Evolutionary conservation across 2,797 vertebrate species (phyloP), one percentile per base, ranked within the genome.

Genomic region (Carduelis carduelis): DNA sequence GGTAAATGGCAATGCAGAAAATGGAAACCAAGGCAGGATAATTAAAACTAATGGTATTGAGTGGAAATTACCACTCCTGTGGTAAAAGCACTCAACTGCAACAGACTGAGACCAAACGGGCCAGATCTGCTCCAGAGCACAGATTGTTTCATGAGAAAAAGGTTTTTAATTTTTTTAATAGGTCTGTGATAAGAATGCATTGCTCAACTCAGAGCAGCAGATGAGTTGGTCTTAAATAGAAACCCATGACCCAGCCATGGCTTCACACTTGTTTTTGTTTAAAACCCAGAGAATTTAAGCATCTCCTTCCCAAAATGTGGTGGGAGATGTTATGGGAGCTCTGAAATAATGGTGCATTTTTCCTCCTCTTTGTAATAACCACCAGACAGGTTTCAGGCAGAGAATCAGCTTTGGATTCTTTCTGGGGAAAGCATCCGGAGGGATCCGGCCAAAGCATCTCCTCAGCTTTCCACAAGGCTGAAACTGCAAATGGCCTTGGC

Each of bases 41-140:
- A 95, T 95, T 95, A 94, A 95, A 93, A 96, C 72, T 93, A 94
- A 90, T 72, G 65, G 76, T n/a, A 81, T 50, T 28, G 41, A 95
- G 69, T 93, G 83, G 85, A 91, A 95, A 94, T 95, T 61, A 86
- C 72, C 91, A 83, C 76, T 97, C 61, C 56, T 93, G 91, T 94
- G 83, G 80, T 78, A 69, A 93, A 90, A 93, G 90, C 91, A 83
- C 83, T 96, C 65, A 90, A 2, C 39, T 65, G 50, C 34, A 94
- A 88, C 60, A 68, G 8, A 37, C 8, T 8, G 50, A 86, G 91
- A 88, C 93, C 57, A 85, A 91, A 89, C 5, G 43, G 76, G 75
- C 16, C 69, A 90, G 69, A 83, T 70, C 64, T 63, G 9, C 32
- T 77, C 37, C 52, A 81, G 16, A 90, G 34, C 5, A 77, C 26